These are phyloP conservation scores for Apamea anceps DNA, from an alignment of 2,888 invertebrate genomes.

Conservation along the genomic window DNA sequence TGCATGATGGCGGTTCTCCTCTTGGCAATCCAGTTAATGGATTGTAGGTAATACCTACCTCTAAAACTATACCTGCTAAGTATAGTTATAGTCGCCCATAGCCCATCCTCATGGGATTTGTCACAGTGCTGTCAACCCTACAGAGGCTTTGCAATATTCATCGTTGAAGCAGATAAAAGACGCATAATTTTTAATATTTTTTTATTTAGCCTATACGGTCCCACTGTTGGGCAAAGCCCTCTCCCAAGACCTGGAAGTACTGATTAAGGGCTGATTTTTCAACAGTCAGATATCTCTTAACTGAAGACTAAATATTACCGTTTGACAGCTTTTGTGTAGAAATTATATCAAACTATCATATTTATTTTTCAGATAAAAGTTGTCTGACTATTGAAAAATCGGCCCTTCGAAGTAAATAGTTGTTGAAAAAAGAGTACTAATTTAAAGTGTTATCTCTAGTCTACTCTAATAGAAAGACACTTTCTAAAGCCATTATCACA, in stretches of 20 bases:
- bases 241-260: background rate
- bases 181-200: background rate
- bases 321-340: too few relatives aligned
- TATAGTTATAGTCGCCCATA: background rate
- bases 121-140: background rate
- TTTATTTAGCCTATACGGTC: background rate
- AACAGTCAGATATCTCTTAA: too few relatives aligned
- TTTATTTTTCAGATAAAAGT: background rate
- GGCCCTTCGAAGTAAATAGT: background rate
- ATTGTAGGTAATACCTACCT: too few relatives aligned
- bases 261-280: too few relatives aligned
- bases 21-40: too few relatives aligned
- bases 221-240: background rate
- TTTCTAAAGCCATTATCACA: slow-evolving; percentile 17
- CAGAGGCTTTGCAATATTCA: background rate
- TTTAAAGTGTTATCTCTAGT: background rate
- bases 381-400: background rate
- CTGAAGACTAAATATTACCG: too few relatives aligned
- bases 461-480: background rate
- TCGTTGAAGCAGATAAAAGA: background rate
- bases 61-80: background rate
- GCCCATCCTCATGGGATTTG: background rate
- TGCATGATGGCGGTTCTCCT: background rate
- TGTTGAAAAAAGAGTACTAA: background rate
- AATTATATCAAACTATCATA: background rate